phyloP scores from a whole-genome alignment of 1,140 invertebrate genomes.

The Philopotamus ludificatus region DNA sequence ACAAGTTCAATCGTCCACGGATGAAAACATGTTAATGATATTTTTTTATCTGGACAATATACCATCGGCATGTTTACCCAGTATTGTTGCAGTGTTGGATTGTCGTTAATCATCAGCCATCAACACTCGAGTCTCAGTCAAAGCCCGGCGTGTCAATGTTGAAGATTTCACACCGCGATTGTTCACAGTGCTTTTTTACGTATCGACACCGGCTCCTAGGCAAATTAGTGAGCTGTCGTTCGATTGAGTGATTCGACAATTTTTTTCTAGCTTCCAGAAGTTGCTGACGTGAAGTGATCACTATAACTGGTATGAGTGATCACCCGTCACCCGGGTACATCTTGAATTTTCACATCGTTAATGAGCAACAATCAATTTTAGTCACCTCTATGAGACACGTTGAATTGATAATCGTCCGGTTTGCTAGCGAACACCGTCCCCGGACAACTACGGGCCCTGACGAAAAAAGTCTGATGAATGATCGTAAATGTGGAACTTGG shows the following conservation, averaged over 20 bases:
- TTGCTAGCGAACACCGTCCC: not conserved
- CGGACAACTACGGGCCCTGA: not conserved
- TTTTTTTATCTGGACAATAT: too few relatives aligned
- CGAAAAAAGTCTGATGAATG: not conserved
- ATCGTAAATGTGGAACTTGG: not conserved
- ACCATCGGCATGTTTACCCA: too few relatives aligned
- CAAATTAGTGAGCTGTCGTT: slow-evolving; percentile 21
- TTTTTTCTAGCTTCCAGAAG: slow-evolving; percentile 11
- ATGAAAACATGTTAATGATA: too few relatives aligned
- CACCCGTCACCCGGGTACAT: slow-evolving; percentile 33
- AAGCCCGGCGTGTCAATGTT: not conserved
- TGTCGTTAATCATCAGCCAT: not conserved
- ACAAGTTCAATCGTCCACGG: too few relatives aligned
- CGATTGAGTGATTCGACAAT: slow-evolving; percentile 13
- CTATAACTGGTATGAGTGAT: slow-evolving; percentile 33
- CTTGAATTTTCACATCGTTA: slow-evolving; percentile 31
- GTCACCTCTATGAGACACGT: slow-evolving; percentile 24
- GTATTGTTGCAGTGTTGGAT: not conserved
- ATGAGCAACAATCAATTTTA: slow-evolving; percentile 39
- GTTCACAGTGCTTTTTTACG: not conserved
- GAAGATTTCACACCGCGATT: not conserved
- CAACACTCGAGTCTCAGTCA: not conserved
- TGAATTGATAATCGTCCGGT: slow-evolving; percentile 24
- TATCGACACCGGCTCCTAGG: not conserved
- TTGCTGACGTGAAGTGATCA: slow-evolving; percentile 38